Base-by-base conservation (phyloP, 2,888 invertebrate species). In the Cephus pulcher region DNA sequence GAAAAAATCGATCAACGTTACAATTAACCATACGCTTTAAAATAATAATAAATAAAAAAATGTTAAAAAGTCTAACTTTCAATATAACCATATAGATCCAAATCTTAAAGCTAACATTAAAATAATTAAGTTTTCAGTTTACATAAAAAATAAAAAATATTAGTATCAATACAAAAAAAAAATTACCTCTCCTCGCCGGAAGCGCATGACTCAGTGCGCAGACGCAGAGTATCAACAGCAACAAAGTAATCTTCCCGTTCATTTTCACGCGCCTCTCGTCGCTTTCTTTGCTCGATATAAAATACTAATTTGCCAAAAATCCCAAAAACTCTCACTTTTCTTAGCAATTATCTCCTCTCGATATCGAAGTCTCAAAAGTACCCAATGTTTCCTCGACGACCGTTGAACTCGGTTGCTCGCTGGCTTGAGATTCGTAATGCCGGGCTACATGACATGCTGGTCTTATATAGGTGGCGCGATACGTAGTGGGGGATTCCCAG, bases 361-460 rank as follows among this genome's bases (percentile, higher is more conserved):
- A 40, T 40, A 40, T 15, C 40, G 4, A 12, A 37, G 0, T 15
- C 15, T 40, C 40, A 40, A 40, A 40, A 15, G 15, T 40, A 15
- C 1, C 1, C 40, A 40, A 37, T 37, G 40, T 40, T 40, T 15
- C 15, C 40, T 40, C 15, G 40, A 40, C 40, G 40, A 40, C 4
- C 12, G 40, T 40, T 40, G 15, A 40, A 40, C 70, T 70, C 32
- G 70, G 30, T 11, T 32, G 11, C 70, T 70, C 70, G 75, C 32
- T 70, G 71, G 75, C 75, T 78, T 75, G 75, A 76, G 78, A 71
- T 69, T 76, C 78, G 70, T 74, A 76, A 78, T 78, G 78, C 78
- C 70, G 30, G 78, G 71, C 56, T 75, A 68, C 75, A 76, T 78
- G 78, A 75, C 78, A 78, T 78, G 78, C 75, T 56, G 35, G 75